Base-by-base conservation (phyloP, 1,140 invertebrate genomes). In the Drosophila rufa region DNA sequence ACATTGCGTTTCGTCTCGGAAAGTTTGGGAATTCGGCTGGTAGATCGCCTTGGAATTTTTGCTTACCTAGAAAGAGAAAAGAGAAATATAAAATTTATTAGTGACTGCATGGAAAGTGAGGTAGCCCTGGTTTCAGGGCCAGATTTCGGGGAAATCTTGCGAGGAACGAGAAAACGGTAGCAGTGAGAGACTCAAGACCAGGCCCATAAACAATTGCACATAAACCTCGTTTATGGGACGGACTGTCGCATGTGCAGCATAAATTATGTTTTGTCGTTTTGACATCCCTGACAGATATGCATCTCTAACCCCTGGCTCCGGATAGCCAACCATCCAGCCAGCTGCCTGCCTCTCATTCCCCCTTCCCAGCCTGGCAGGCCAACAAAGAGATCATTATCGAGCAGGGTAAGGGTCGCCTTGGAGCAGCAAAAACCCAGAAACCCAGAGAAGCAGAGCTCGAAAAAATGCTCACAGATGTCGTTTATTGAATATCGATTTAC, bases 401-500 rank as follows among this genome's bases (percentile, higher is more conserved):
- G 48, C 58, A 61, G 75, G 66, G 55, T 66, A 78, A 70, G 75
- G 75, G 76, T 71, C 53, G 74, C 12, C 67, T 70, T 70, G 67
- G 64, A 36, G 55, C 67, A 69, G 36, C 43, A 65, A 55, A 42
- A 61, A 43, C 40, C 51, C 30, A 51, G 53, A 67, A 61, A 60
- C 36, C 57, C 19, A 12, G 47, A 43, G 14, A 55, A 36, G 50
- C 60, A 51, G 46, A 15, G 30, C 36, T 25, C 19, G 11, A 30
- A 30, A 66, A 91, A 91, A 91, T 91, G 82, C 87, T 86, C 82
- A 91, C 86, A 91, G 86, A 91, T 91, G 86, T 91, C 86, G 82
- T 91, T 91, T 91, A 91, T 91, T 91, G 86, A 91, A 91, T 91
- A 91, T 91, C 86, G 87, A 91, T 91, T 90, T 90, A 90, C 86